Evolutionary conservation across 1,140 invertebrate genomes (phyloP).

Genomic region (Littorina saxatilis): DNA sequence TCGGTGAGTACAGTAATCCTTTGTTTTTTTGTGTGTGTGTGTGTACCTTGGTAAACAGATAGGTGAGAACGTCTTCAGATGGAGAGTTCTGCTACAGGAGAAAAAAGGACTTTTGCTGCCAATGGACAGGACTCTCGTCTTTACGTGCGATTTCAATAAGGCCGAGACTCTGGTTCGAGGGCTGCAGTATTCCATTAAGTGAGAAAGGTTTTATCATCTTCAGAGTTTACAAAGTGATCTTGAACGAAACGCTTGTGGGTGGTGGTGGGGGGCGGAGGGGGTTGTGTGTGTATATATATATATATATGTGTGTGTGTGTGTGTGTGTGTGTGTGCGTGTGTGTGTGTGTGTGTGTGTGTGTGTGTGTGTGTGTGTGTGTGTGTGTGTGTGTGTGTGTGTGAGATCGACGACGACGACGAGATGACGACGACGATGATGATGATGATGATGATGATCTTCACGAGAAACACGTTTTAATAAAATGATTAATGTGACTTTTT

Average conservation of each 20-base stretch:
- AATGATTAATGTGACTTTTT: too few relatives aligned
- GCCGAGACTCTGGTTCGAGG: background rate
- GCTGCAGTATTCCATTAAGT: background rate
- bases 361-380: background rate
- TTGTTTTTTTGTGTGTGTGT: background rate
- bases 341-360: background rate
- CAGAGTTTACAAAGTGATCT: background rate
- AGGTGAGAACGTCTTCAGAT: background rate
- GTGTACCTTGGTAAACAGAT: background rate
- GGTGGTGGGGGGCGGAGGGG: too few relatives aligned
- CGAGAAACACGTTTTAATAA: too few relatives aligned
- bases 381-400: background rate
- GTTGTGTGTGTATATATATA: background rate
- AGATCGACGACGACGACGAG: too few relatives aligned
- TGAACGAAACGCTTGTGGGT: too few relatives aligned
- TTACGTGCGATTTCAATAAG: constrained; percentile 5
- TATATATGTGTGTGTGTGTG: background rate
- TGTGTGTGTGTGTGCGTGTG: background rate
- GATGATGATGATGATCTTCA: too few relatives aligned
- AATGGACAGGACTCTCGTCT: background rate
- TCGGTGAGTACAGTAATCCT: too few relatives aligned
- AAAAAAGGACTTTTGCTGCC: background rate
- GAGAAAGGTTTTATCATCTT: background rate
- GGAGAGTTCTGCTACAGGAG: background rate
- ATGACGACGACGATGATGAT: too few relatives aligned